Evolutionary conservation across 2,113 vertebrate genomes (phyloP).

Genomic region (Empidonax traillii): DNA sequence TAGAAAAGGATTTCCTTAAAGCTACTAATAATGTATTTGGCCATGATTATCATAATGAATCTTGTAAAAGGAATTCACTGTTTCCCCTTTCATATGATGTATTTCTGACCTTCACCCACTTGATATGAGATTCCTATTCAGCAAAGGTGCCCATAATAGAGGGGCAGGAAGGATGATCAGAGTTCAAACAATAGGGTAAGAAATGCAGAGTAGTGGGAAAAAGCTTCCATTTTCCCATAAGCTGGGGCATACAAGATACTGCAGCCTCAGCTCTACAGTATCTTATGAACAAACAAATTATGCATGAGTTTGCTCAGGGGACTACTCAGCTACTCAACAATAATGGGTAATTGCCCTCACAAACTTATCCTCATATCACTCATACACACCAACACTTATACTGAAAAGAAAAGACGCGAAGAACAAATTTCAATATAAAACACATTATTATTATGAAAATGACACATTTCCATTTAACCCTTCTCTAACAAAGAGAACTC

Average conservation of each 20-base stretch:
- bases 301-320: slow-evolving; percentile 74
- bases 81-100: slow-evolving; percentile 34
- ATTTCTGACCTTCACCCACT: slow-evolving; percentile 49
- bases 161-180: slow-evolving; percentile 46
- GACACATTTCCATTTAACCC: slow-evolving; percentile 70
- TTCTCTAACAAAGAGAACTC: slow-evolving; percentile 34
- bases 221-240: slow-evolving; percentile 64
- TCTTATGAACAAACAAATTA: slow-evolving; percentile 80
- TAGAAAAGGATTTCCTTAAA: slow-evolving; percentile 62
- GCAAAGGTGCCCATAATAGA: slow-evolving; percentile 13
- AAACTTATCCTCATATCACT: slow-evolving; percentile 71
- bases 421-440: slow-evolving; percentile 72
- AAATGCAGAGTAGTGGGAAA: slow-evolving; percentile 52
- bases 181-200: slow-evolving; percentile 69
- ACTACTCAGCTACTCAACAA: slow-evolving; percentile 72
- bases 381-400: slow-evolving; percentile 65
- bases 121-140: slow-evolving; percentile 47
- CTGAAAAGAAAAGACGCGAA: slow-evolving; percentile 57
- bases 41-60: slow-evolving; percentile 67
- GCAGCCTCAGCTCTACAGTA: slow-evolving; percentile 65
- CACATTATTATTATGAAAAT: slow-evolving; percentile 71
- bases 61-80: slow-evolving; percentile 59
- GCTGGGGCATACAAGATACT: slow-evolving; percentile 45
- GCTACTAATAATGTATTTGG: slow-evolving; percentile 56
- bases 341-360: slow-evolving; percentile 77